These are phyloP conservation scores for Stichopus horrens DNA, from an alignment of 53 echinoderm and acorn worm genomes.

Conservation along the genomic window DNA sequence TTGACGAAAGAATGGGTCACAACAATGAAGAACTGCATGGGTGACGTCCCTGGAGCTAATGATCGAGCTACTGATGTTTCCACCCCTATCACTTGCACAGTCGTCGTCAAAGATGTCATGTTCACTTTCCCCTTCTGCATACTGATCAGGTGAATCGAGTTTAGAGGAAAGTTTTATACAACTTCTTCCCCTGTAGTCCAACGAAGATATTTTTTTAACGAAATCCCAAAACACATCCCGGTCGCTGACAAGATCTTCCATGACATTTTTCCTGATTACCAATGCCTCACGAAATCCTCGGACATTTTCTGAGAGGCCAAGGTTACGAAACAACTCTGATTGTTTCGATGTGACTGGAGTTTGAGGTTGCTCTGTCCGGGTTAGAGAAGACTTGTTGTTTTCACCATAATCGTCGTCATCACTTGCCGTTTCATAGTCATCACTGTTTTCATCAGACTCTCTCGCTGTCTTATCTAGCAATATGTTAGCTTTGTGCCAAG, in stretches of 20 bases:
- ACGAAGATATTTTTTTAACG: not conserved
- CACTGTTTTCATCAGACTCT: not conserved
- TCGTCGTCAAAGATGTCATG: not conserved
- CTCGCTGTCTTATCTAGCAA: not conserved
- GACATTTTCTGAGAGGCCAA: not conserved
- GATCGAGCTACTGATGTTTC: not conserved
- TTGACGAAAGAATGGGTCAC: conserved; percentile 14
- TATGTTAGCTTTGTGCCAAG: not conserved
- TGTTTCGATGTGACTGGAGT: not conserved
- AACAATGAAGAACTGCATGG: conserved; percentile 13
- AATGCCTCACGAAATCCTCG: not conserved
- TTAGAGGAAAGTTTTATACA: not conserved
- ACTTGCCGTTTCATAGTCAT: not conserved
- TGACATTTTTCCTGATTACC: not conserved
- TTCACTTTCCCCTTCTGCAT: not conserved
- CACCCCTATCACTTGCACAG: not conserved
- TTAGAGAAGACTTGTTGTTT: not conserved
- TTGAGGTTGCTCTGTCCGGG: not conserved
- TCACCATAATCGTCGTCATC: not conserved
- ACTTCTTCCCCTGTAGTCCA: conserved; percentile 17
- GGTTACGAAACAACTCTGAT: not conserved
- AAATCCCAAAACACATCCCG: not conserved
- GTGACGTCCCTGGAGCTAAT: conserved; percentile 29
- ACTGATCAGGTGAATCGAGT: not conserved
- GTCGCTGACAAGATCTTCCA: not conserved